phyloP scores from a whole-genome alignment of 2,797 vertebrate species.

The Xenopus petersii region DNA sequence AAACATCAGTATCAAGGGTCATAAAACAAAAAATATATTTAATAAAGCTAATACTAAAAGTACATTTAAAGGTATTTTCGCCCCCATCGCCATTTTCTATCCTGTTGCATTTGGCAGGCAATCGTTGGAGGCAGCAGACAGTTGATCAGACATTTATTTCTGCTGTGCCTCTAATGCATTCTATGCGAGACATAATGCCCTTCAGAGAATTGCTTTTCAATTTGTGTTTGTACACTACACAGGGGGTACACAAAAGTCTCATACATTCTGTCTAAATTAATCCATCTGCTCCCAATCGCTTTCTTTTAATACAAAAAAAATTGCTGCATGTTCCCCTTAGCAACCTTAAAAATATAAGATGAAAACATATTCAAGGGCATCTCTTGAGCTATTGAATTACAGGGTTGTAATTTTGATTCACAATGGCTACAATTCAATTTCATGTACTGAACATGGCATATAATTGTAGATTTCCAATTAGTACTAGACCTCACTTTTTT shows the following conservation, averaged over 20 bases:
- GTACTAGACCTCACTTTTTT: slow-evolving; percentile 17
- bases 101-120: no score
- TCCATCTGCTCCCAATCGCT: slow-evolving; percentile 48
- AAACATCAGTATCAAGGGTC: no score
- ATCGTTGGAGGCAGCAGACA: background rate
- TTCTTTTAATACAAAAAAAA: slow-evolving; percentile 43
- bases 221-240: slow-evolving; percentile 17
- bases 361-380: slow-evolving; percentile 52
- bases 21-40: no score
- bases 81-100: no score
- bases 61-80: no score
- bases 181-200: slow-evolving; percentile 30
- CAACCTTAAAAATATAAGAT: slow-evolving; percentile 52
- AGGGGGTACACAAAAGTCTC: slow-evolving; percentile 38
- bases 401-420: slow-evolving; percentile 53
- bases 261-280: slow-evolving; percentile 49
- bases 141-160: slow-evolving; percentile 34
- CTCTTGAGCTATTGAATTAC: slow-evolving; percentile 48
- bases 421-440: slow-evolving; percentile 51
- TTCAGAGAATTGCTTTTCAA: slow-evolving; percentile 22
- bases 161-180: slow-evolving; percentile 17
- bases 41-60: no score
- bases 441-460: slow-evolving; percentile 45
- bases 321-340: slow-evolving; percentile 45
- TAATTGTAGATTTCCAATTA: slow-evolving; percentile 57